Base-by-base conservation (phyloP, 37 sponge, comb jelly and placozoan species). In the Aplysina aerophoba region DNA sequence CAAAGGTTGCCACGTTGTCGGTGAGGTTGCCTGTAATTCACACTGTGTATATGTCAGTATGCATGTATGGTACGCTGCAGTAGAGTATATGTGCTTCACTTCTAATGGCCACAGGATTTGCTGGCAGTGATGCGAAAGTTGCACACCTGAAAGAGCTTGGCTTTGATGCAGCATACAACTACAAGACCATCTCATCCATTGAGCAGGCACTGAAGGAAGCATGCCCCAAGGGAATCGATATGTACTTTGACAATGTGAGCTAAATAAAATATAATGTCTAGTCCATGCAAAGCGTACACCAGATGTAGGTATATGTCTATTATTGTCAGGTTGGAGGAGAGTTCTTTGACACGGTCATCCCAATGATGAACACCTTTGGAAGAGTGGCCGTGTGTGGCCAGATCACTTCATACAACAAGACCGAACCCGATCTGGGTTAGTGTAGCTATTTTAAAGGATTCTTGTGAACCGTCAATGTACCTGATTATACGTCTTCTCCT, bases 111-210 rank as follows among this genome's bases (percentile, higher is more conserved):
- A 38, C 80, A 90, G 92, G 95, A 0, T 92, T 91, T 87, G 88
- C 95, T 33, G 95, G 97, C 3, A 87, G 84, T 62, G 95, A 96
- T 84, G 90, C 83, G 15, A 96, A 96, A 50, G 95, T 94, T 30
- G 90, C 74, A 0, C 59, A 77, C n/a, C 67, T 87, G 55, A 83
- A 83, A 12, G 72, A 69, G 69, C 68, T 87, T n/a, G 87, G 97
- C 11, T 96, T 96, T 91, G 97, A 96, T 85, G 92, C 78, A 54
- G 97, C 94, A 3, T 90, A 83, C 89, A 96, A 96, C 86, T 96
- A 96, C 92, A 96, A 96, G 87, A 96, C 92, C 14, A 80, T 93
- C 41, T 57, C 22, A 16, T 86, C 88, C 39, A 81, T 94, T 44
- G 62, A 73, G 25, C 90, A 87, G 6, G 84, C 90, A 0, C 54